These are phyloP conservation scores for Anguilla pacifica DNA, from an alignment of 2,797 vertebrate species.

Conservation along the genomic window DNA sequence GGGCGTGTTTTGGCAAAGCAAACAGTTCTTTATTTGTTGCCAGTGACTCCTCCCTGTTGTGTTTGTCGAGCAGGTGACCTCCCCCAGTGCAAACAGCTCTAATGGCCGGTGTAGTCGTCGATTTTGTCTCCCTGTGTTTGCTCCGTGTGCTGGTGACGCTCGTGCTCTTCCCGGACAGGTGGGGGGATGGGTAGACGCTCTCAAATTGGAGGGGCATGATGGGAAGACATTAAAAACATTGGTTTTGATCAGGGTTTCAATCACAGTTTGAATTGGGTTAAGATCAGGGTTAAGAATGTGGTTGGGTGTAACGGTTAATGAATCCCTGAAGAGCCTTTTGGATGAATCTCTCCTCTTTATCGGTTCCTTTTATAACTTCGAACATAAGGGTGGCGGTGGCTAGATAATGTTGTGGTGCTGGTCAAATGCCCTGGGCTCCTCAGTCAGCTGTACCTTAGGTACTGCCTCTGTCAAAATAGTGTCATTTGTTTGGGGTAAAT, in stretches of 20 bases:
- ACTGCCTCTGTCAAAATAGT: not conserved
- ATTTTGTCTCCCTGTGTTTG: constrained; percentile 29
- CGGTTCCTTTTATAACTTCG: not conserved
- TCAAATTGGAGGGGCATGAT: constrained; percentile 12
- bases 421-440: not conserved
- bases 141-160: not conserved
- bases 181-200: constrained; percentile 38
- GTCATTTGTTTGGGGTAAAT: too few species aligned
- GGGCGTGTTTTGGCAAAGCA: not conserved
- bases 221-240: too few species aligned
- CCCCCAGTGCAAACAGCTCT: constrained; percentile 61
- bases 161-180: not conserved
- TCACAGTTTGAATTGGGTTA: not conserved
- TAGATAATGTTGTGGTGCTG: not conserved
- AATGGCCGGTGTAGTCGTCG: constrained; percentile 64
- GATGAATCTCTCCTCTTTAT: not conserved
- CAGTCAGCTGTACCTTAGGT: not conserved
- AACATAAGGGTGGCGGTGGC: constrained; percentile 32
- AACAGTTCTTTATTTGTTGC: constrained; percentile 21
- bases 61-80: constrained; percentile 61
- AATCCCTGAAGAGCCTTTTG: not conserved
- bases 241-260: not conserved
- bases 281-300: not conserved
- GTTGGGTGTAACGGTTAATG: not conserved
- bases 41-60: constrained; percentile 12